Percentiles rank a stretch among this genome's conserved stretches.
Conservation (phyloP, 1,140 invertebrate species). For the Calephelis virginiensis region DNA sequence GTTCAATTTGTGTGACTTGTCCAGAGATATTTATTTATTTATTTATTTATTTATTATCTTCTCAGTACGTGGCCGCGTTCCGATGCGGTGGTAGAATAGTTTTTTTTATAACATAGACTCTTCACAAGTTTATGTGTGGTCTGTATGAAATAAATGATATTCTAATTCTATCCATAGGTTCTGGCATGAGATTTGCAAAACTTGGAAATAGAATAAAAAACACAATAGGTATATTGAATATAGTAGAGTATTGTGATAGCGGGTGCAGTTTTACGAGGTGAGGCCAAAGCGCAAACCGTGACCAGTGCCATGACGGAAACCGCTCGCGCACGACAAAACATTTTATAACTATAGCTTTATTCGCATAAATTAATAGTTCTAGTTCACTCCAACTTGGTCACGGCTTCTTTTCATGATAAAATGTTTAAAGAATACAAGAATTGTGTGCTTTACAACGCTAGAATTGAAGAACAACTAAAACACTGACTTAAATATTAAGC, state of each 20-base stretch:
- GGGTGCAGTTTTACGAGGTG: slow-evolving; percentile 64
- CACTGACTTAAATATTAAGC: no score
- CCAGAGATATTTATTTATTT: no score
- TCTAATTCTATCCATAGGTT: no score
- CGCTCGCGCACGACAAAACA: slow-evolving; percentile 56
- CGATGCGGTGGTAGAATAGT: no score
- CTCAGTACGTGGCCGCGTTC: no score
- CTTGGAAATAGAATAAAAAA: neutral
- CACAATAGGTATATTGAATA: slow-evolving; percentile 31
- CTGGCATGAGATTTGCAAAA: neutral
- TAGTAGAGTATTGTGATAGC: slow-evolving; percentile 51
- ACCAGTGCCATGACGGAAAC: slow-evolving; percentile 52
- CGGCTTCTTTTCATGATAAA: slow-evolving; percentile 10
- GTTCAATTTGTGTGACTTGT: no score
- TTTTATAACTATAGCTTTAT: slow-evolving; percentile 26
- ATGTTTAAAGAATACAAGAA: neutral
- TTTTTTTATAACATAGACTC: no score
- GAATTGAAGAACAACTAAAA: no score
- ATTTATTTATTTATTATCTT: no score
- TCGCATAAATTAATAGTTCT: slow-evolving; percentile 11
- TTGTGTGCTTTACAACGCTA: no score
- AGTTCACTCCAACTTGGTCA: slow-evolving; percentile 6
- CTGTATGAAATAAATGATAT: no score
- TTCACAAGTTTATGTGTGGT: no score
- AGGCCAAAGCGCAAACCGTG: slow-evolving; percentile 59